Conservation (phyloP, 1,140 invertebrate genomes). For the Brachionus paranguensis region DNA sequence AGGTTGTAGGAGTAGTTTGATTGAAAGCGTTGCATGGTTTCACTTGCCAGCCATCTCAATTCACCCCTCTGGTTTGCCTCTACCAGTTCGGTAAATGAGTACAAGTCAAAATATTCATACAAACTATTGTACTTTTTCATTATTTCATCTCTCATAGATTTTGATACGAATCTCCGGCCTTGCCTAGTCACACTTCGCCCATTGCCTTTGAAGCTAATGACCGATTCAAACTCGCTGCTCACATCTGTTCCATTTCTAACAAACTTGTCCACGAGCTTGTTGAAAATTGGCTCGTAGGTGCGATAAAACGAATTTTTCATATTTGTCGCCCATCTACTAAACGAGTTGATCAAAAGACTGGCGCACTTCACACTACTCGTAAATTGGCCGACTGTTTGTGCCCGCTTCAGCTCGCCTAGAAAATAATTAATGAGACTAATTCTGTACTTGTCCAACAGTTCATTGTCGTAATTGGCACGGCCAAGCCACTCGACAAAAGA, state of each 20-base stretch:
- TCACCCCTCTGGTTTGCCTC: not conserved
- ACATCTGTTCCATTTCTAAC: not conserved
- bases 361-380: not conserved
- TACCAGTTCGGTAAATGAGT: not conserved
- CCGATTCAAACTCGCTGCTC: not conserved
- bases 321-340: not conserved
- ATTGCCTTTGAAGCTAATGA: not conserved
- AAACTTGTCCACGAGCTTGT: not conserved
- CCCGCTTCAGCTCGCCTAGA: not conserved
- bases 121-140: not conserved
- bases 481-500: not conserved
- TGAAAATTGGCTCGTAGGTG: not conserved
- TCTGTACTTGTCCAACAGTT: not conserved
- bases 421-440: not conserved
- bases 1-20: not conserved
- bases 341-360: not conserved
- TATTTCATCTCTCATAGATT: not conserved
- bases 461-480: not conserved
- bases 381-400: not conserved
- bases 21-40: not conserved
- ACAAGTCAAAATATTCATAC: slow-evolving; percentile 20
- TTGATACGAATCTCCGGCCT: not conserved
- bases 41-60: not conserved
- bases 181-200: not conserved
- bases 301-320: not conserved